Percentiles rank a stretch among this genome's conserved stretches.
Conservation (phyloP, 2,113 vertebrate genomes). For the Edolisoma coerulescens region DNA sequence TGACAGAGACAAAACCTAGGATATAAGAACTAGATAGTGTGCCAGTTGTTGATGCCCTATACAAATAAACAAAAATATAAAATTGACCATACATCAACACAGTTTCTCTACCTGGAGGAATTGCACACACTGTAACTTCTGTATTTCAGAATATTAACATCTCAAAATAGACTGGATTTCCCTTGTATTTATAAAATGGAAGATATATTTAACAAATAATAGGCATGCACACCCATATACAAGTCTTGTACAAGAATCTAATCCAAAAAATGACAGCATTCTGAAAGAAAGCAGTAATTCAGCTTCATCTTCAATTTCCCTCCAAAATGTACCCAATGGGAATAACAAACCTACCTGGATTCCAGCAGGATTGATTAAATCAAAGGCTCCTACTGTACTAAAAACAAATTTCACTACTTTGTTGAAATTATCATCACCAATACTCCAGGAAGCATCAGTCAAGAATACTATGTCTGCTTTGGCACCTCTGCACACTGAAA, state of each 20-base stretch:
- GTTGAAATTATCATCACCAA: slow-evolving; percentile 94
- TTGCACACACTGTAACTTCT: not conserved
- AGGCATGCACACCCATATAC: not conserved
- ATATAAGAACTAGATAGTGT: not conserved
- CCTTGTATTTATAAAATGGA: not conserved
- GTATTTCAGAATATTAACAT: not conserved
- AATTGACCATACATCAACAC: not conserved
- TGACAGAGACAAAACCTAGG: not conserved
- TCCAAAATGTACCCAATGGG: not conserved
- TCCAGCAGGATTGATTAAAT: slow-evolving; percentile 84
- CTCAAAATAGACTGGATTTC: not conserved
- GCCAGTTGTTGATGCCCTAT: not conserved
- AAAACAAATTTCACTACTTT: slow-evolving; percentile 93
- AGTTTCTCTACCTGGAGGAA: not conserved
- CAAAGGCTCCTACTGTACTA: slow-evolving; percentile 87
- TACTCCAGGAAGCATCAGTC: slow-evolving; percentile 97
- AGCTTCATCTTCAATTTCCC: not conserved
- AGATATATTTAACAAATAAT: not conserved
- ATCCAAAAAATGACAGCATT: not conserved
- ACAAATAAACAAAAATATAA: not conserved
- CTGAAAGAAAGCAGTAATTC: not conserved
- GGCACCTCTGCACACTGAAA: slow-evolving; percentile 92
- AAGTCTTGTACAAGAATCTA: not conserved
- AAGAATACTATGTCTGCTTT: slow-evolving; percentile 98
- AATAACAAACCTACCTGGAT: slow-evolving; percentile 85